Evolutionary conservation across 2,888 invertebrate genomes (phyloP).

Genomic region (Polylopha cassiicola): DNA sequence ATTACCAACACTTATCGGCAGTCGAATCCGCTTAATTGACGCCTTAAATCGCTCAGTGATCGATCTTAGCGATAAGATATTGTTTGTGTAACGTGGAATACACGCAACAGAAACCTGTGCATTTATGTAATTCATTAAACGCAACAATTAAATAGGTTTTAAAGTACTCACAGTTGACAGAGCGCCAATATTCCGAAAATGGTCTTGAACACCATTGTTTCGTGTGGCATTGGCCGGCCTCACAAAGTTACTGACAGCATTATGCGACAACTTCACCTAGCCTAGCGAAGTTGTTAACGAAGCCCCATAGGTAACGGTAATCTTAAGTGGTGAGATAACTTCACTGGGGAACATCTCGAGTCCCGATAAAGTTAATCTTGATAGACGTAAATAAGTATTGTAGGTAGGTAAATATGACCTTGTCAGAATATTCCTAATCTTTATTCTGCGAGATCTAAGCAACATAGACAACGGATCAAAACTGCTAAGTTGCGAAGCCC

Average conservation of each 20-base stretch:
- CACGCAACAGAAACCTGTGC: too few species aligned
- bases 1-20: too few species aligned
- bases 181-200: constrained; percentile 53
- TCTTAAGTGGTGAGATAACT: constrained; percentile 35
- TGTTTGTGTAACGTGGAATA: too few species aligned
- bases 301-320: constrained; percentile 33
- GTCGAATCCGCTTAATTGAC: too few species aligned
- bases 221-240: constrained; percentile 42
- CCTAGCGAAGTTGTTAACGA: constrained; percentile 25
- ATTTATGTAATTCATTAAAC: too few species aligned
- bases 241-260: constrained; percentile 36
- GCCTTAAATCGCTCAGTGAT: too few species aligned
- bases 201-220: constrained; percentile 42
- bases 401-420: too few species aligned
- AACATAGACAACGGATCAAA: too few species aligned
- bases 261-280: constrained; percentile 5
- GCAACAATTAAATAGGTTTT: neutral
- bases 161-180: constrained; percentile 56
- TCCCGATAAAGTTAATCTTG: constrained; percentile 39
- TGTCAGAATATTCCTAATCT: too few species aligned
- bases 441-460: too few species aligned
- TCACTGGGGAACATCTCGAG: constrained; percentile 29
- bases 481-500: too few species aligned
- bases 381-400: constrained; percentile 28
- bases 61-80: too few species aligned